These are phyloP conservation scores for Microtus ochrogaster DNA, from an alignment of 2,113 vertebrate species.

Conservation along the genomic window DNA sequence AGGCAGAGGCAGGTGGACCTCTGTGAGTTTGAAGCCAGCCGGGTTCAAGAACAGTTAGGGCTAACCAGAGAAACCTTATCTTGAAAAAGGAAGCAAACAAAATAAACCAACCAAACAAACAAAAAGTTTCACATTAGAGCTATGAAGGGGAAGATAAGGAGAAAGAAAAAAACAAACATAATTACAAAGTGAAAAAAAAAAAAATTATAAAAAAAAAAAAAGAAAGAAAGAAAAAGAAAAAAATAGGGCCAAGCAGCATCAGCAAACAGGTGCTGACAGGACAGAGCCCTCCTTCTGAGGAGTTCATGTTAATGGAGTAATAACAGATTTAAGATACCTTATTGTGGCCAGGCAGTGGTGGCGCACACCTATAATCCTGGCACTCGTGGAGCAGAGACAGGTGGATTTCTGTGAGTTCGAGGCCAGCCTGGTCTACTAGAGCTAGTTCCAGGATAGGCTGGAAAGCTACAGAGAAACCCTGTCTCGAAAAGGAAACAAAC, in stretches of 20 bases:
- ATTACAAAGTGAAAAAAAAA: neutral
- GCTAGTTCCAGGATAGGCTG: no score
- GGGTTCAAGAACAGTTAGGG: neutral
- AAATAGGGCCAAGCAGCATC: neutral
- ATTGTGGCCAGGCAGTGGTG: neutral
- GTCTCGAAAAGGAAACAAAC: no score
- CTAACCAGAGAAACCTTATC: neutral
- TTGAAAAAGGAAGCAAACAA: neutral
- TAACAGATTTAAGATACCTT: neutral
- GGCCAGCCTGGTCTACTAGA: no score
- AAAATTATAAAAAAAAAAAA: neutral
- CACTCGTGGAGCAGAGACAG: no score
- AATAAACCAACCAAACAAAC: neutral
- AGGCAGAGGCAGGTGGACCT: neutral
- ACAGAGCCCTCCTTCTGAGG: neutral
- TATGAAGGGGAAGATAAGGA: neutral
- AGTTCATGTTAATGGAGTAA: neutral
- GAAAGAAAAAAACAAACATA: neutral
- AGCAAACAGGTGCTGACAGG: neutral
- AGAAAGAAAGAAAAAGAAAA: no score
- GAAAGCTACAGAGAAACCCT: no score
- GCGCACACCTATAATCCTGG: no score
- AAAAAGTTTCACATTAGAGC: constrained; percentile 16
- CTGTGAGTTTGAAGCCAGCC: neutral
- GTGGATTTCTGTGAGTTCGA: no score